Conservation (phyloP, 2,113 vertebrate genomes). For the Scatophagus argus region DNA sequence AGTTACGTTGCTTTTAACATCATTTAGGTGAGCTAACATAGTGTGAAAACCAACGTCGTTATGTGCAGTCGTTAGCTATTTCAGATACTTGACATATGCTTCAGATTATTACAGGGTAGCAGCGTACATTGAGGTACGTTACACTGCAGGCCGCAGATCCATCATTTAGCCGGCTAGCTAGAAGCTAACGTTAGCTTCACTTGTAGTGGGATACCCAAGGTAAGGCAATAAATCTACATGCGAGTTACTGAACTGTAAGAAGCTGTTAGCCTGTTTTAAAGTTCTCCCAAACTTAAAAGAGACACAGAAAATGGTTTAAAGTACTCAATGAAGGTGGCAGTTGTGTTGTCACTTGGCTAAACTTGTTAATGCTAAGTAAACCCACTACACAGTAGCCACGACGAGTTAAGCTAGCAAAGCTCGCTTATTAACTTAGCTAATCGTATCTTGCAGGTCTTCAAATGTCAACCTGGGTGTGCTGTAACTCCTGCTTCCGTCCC, state of each 20-base stretch:
- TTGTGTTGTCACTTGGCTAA: rapidly evolving
- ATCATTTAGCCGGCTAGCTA: too few relatives aligned
- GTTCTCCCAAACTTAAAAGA: background rate
- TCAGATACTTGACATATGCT: too few relatives aligned
- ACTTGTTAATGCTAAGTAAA: background rate
- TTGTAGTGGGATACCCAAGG: background rate
- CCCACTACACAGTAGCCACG: background rate
- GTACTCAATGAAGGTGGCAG: background rate
- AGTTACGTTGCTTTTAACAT: too few relatives aligned
- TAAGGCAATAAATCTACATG: background rate
- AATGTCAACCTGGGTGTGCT: constrained; percentile 87
- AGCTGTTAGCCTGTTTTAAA: too few relatives aligned
- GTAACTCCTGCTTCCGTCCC: constrained; percentile 88
- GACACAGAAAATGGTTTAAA: background rate
- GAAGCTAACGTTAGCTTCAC: background rate
- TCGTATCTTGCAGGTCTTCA: constrained; percentile 35
- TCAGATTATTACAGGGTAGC: too few relatives aligned
- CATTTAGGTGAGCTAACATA: too few relatives aligned
- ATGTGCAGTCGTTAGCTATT: too few relatives aligned
- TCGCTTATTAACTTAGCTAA: background rate
- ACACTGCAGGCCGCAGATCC: too few relatives aligned
- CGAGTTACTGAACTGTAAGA: background rate
- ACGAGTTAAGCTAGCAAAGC: background rate
- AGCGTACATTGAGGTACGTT: too few relatives aligned
- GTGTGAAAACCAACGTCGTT: too few relatives aligned